Evolutionary conservation across 1,140 invertebrate genomes (phyloP).

Genomic region (Tetranychus urticae): DNA sequence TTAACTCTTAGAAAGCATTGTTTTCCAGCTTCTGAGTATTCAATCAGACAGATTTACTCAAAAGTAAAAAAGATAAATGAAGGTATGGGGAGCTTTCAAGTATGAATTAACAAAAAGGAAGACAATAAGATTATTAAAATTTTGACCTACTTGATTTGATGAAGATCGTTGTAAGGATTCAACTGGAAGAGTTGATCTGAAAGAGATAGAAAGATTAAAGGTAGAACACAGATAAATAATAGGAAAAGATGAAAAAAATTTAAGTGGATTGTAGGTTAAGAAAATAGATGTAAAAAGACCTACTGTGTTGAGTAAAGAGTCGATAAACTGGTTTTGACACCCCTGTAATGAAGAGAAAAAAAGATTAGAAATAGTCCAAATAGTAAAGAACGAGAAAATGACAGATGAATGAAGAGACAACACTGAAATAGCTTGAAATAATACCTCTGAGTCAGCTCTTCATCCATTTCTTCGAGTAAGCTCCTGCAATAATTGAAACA

Average conservation of each 20-base stretch:
- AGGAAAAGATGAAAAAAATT: no score
- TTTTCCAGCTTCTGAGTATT: no score
- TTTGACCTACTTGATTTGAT: neutral
- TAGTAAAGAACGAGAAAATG: neutral
- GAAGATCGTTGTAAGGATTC: neutral
- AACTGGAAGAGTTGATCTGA: neutral
- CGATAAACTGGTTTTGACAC: slow-evolving; percentile 5
- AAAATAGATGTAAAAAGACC: neutral
- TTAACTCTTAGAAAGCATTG: no score
- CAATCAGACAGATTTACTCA: no score
- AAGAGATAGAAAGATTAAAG: neutral
- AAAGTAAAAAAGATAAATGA: no score
- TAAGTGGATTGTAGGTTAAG: no score
- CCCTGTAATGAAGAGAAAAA: slow-evolving; percentile 1
- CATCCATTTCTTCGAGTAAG: slow-evolving; percentile 22
- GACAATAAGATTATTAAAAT: no score
- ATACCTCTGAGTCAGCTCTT: slow-evolving; percentile 21
- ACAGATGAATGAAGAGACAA: neutral
- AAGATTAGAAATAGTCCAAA: neutral
- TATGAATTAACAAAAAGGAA: no score
- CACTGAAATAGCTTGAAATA: neutral
- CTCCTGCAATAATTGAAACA: slow-evolving; percentile 1
- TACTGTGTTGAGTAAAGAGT: slow-evolving; percentile 8
- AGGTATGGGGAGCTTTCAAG: no score
- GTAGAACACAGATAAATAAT: neutral